phyloP scores from a whole-genome alignment of 1,140 invertebrate species.

The Sitobion miscanthi region DNA sequence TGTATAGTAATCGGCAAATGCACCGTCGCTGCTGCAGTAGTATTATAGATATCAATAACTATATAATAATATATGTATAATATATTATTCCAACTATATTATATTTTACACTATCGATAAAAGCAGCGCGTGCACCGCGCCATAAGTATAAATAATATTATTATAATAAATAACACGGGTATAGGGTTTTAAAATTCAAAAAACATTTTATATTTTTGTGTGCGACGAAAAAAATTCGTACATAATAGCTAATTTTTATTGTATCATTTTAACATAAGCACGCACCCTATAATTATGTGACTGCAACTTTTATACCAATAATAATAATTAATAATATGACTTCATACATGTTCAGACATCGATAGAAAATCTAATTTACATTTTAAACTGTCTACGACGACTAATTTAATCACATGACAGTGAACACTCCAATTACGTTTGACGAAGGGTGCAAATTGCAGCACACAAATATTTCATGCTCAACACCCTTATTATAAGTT shows the following conservation, averaged over 20 bases:
- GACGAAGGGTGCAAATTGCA: neutral
- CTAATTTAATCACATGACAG: neutral
- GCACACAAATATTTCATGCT: neutral
- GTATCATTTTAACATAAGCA: neutral
- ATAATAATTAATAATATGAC: neutral
- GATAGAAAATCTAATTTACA: neutral
- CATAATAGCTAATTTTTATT: neutral
- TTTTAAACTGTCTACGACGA: neutral
- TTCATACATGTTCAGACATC: neutral
- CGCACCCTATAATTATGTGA: neutral
- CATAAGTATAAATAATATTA: neutral
- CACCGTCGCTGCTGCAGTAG: neutral
- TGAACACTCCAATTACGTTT: neutral
- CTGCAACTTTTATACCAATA: neutral
- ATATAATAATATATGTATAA: neutral
- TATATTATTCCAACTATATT: neutral
- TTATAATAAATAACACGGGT: too few species aligned
- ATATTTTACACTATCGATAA: neutral
- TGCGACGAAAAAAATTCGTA: neutral
- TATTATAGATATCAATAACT: neutral
- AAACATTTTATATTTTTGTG: neutral
- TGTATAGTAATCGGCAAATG: slow-evolving; percentile 9
- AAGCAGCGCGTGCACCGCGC: neutral
- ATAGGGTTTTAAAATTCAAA: neutral
- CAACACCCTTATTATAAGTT: neutral